Base-by-base conservation (phyloP, 2,888 invertebrate species). In the Cyaniris semiargus region DNA sequence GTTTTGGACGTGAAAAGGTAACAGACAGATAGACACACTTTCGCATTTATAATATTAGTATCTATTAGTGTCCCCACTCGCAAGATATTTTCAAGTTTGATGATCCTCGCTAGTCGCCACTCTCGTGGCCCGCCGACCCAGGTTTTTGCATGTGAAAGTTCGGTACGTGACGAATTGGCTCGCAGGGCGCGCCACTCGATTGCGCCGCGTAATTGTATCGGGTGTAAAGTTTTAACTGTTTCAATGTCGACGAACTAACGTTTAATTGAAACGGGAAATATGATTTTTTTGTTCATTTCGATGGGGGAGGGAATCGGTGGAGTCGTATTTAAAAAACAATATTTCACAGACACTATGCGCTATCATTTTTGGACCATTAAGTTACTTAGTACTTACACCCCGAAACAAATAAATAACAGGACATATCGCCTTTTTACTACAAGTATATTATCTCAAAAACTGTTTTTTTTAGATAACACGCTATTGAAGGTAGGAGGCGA, bases 71-170 rank as follows among this genome's bases (percentile, higher is more conserved):
- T 34, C 34, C 7, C 8, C 1, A 38, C 1, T 38, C 38, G 38
- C 38, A 1, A 38, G n/a, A 8, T 38, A 38, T 38, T 38, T 38
- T 38, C 1, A 38, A 38, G 38, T n/a, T n/a, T 1, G 23, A 15
- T 5, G 10, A 15, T 66, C 27, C 27, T 23, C 23, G 23, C 23
- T 13, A 66, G 66, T 66, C 27, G 27, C 66, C 66, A 31, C 66
- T 31, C 66, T 31, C 27, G 15, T 66, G 27, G 66, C 66, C 58
- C 23, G 13, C 66, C 66, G 1, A 1, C 15, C 66, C 88, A 81
- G 84, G 85, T 88, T 88, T 90, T 85, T 85, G 84, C 84, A 83
- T 82, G 82, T 80, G 80, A 83, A 83, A 84, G 79, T 83, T 83
- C 79, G 79, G 78, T 80, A 83, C 82, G 82, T 82, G 82, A 82